Base-by-base conservation (phyloP, 2,888 invertebrate genomes). In the Neuroscelio doddi region DNA sequence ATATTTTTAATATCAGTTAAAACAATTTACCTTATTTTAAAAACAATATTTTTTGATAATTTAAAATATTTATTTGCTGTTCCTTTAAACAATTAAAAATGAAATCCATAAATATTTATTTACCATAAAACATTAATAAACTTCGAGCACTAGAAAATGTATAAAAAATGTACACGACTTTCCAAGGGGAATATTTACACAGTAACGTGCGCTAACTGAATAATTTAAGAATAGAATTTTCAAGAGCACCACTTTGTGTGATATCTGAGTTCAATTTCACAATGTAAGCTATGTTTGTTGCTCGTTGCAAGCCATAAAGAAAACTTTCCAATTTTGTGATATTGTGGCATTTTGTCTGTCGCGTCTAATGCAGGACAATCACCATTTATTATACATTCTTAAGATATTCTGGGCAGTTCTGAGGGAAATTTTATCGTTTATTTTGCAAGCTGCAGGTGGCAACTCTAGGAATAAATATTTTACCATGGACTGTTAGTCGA, bases 401-500 rank as follows among this genome's bases (percentile, higher is more conserved):
- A 3, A 12, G 29, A 21, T 12, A 47, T 47, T 36, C 45, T 12
- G 30, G 42, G 41, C 46, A 49, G 44, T 27, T 12, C 45, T n/a
- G 38, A 39, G 32, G 59, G 46, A 59, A 51, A 59, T 55, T 64
- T 64, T 56, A 63, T 59, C 47, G 51, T 44, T 52, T 61, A 39
- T 51, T 32, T 15, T 30, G 30, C 42, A 30, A 24, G 32, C n/a
- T 14, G 41, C 38, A 38, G 38, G 15, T 38, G 21, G 38, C 15
- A 38, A 38, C 38, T 16, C 15, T 26, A 12, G 49, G 36, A 27
- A 69, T 80, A 72, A 78, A 80, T 80, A 77, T 78, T 77, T 78
- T 85, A 89, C 90, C 89, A 76, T 89, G 88, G 30, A 90, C 90
- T 30, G 87, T 88, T 63, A 90, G 83, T 51, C 87, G 87, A 45